Evolutionary conservation across 2,797 vertebrate species (phyloP).

Genomic region (Kryptolebias ocellatus): DNA sequence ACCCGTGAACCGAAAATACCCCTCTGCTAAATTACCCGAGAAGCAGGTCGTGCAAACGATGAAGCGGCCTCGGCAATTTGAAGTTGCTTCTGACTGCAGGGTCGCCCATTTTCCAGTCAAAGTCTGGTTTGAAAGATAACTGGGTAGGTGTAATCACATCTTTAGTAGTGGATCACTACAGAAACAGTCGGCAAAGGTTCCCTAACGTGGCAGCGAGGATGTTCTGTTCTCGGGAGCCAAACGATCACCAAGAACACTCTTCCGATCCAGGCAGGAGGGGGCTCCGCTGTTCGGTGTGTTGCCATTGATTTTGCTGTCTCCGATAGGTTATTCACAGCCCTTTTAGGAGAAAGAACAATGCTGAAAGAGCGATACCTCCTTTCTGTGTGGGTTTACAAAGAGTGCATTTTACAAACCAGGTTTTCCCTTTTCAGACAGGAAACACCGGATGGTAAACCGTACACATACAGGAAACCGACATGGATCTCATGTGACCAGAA

Average conservation of each 20-base stretch:
- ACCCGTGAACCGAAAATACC: slow-evolving; percentile 65
- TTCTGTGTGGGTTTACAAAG: slow-evolving; percentile 7
- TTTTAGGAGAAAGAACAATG: slow-evolving; percentile 32
- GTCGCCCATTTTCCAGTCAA: slow-evolving; percentile 2
- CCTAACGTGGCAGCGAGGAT: slow-evolving; percentile 26
- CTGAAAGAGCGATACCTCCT: slow-evolving; percentile 34
- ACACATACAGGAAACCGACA: not conserved
- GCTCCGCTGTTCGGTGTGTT: slow-evolving; percentile 26
- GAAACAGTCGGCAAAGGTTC: slow-evolving; percentile 19
- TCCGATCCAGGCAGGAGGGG: slow-evolving; percentile 22
- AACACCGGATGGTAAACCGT: not conserved
- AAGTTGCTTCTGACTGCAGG: slow-evolving; percentile 3
- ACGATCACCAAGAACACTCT: slow-evolving; percentile 28
- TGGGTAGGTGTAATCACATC: not conserved
- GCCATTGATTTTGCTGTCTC: slow-evolving; percentile 52
- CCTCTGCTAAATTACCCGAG: slow-evolving; percentile 43
- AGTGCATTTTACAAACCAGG: slow-evolving; percentile 1
- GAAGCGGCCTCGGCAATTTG: slow-evolving; percentile 15
- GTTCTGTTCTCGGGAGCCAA: slow-evolving; percentile 31
- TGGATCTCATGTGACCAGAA: not conserved
- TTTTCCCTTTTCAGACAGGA: slow-evolving; percentile 20
- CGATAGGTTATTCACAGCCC: slow-evolving; percentile 51
- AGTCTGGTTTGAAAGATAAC: not conserved
- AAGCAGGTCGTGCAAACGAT: slow-evolving; percentile 48
- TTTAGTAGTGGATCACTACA: not conserved